These are phyloP conservation scores for Sebastes schlegelii DNA, from an alignment of 2,113 vertebrate genomes.

Conservation along the genomic window DNA sequence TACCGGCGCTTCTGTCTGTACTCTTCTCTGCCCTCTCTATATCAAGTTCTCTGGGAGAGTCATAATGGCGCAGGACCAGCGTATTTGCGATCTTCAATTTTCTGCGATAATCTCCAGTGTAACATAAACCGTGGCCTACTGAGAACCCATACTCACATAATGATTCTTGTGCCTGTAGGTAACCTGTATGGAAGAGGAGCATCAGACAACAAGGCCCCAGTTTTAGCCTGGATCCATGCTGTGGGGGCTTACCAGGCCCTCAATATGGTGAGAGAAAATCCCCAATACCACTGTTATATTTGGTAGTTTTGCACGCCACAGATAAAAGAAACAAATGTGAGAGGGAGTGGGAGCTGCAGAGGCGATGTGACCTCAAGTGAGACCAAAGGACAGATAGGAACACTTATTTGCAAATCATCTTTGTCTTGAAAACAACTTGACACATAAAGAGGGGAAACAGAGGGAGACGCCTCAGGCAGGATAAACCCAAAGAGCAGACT, in stretches of 20 bases:
- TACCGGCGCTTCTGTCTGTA: no score
- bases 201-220: conserved; percentile 89
- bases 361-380: neutral
- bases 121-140: no score
- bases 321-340: neutral
- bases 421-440: conserved; percentile 3
- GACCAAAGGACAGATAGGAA: conserved; percentile 4
- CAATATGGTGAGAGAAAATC: conserved; percentile 72
- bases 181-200: conserved; percentile 87
- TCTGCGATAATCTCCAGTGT: no score
- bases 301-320: neutral
- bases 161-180: conserved; percentile 67
- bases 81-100: no score
- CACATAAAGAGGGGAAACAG: neutral
- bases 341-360: neutral
- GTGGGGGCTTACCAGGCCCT: conserved; percentile 84
- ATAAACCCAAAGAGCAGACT: neutral
- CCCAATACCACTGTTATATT: neutral
- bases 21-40: no score
- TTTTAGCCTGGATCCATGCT: conserved; percentile 87
- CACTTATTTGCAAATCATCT: neutral
- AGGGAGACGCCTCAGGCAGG: neutral
- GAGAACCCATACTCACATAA: neutral
- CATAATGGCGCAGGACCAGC: no score
- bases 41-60: no score